phyloP scores from a whole-genome alignment of 1,140 invertebrate species.

The Trichonephila clavata region DNA sequence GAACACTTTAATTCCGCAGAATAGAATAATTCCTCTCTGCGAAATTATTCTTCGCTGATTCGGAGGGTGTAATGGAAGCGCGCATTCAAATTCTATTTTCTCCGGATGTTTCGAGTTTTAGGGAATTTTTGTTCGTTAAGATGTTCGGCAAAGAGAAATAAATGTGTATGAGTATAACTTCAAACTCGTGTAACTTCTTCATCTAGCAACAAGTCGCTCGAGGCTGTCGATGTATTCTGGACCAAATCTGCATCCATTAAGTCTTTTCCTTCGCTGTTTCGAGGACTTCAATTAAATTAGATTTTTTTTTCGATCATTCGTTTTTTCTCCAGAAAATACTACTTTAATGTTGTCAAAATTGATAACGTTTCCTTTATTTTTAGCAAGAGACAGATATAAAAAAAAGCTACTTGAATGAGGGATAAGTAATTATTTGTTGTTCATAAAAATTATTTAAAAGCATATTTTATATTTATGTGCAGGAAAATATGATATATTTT shows the following conservation, averaged over 20 bases:
- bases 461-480: too few species aligned
- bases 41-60: slow-evolving; percentile 17
- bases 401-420: too few species aligned
- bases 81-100: slow-evolving; percentile 34
- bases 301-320: background rate
- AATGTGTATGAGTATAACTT: background rate
- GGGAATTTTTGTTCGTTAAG: slow-evolving; percentile 16
- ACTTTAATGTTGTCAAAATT: background rate
- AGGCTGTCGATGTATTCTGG: background rate
- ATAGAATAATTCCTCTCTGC: background rate
- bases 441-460: too few species aligned
- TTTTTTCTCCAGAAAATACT: background rate
- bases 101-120: background rate
- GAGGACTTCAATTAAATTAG: background rate
- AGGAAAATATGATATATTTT: too few species aligned
- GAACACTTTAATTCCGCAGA: background rate
- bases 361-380: background rate
- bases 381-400: too few species aligned
- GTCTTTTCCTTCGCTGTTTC: background rate
- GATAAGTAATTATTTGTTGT: too few species aligned
- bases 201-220: slow-evolving; percentile 12
- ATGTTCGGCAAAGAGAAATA: background rate
- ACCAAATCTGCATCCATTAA: background rate
- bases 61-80: background rate
- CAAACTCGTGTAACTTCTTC: background rate